A percentile compares a stretch with the other conserved stretches of the same genome.
These are phyloP conservation scores for Dasyprocta punctata DNA, from an alignment of 2,113 vertebrate genomes.

Conservation along the genomic window DNA sequence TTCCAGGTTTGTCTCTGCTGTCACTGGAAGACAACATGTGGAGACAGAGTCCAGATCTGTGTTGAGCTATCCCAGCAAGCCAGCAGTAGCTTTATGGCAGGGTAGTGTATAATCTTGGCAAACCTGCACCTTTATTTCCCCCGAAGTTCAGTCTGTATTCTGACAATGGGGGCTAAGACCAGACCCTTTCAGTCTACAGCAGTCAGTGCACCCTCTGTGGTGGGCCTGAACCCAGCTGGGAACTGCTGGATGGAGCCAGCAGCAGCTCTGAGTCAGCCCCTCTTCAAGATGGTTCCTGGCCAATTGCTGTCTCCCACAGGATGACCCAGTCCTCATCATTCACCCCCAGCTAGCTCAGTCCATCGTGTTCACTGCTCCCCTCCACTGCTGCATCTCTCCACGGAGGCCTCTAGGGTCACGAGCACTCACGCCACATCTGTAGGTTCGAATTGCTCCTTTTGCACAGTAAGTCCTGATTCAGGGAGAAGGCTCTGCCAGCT, in stretches of 20 bases:
- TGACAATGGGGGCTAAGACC: background rate
- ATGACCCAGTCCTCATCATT: background rate
- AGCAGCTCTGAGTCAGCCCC: too few species aligned
- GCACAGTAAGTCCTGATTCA: background rate
- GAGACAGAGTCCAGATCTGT: background rate
- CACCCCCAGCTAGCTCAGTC: background rate
- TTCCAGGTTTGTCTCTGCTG: background rate
- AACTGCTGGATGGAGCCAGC: background rate
- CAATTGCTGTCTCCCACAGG: background rate
- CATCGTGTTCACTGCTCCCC: background rate
- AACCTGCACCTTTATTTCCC: background rate
- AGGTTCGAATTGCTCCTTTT: background rate
- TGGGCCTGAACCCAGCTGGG: background rate
- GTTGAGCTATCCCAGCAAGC: background rate
- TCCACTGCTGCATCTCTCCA: background rate
- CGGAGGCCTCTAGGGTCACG: background rate
- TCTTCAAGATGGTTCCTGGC: background rate
- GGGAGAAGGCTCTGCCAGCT: background rate
- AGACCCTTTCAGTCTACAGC: background rate
- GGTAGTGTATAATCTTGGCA: background rate
- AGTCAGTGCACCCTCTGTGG: background rate
- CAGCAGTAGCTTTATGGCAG: background rate
- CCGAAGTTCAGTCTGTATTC: background rate
- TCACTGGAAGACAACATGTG: background rate
- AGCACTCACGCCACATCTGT: background rate